Conservation (phyloP, 2,888 invertebrate genomes). For the Serripes groenlandicus region DNA sequence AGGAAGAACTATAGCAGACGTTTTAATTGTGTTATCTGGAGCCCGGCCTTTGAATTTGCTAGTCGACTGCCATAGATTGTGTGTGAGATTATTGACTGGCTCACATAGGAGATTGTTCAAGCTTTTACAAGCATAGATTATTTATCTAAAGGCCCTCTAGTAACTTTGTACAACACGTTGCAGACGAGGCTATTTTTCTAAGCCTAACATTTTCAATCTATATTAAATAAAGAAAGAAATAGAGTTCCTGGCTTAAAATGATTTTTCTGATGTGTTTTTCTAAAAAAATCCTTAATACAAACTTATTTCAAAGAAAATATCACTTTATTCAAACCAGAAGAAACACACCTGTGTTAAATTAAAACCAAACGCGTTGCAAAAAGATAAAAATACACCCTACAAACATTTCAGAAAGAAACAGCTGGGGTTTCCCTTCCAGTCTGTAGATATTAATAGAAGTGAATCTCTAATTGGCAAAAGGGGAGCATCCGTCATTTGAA, state of each 20-base stretch:
- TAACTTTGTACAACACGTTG: slow-evolving; percentile 13
- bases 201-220: too few relatives aligned
- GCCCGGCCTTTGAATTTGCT: slow-evolving; percentile 58
- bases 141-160: slow-evolving; percentile 57
- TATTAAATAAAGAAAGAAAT: too few relatives aligned
- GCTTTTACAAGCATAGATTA: slow-evolving; percentile 66
- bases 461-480: slow-evolving; percentile 38
- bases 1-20: too few relatives aligned
- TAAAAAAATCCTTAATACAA: too few relatives aligned
- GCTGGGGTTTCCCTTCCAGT: slow-evolving; percentile 59
- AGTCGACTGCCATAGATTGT: slow-evolving; percentile 71
- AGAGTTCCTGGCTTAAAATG: too few relatives aligned
- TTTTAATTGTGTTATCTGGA: too few relatives aligned
- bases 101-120: slow-evolving; percentile 66
- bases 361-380: not conserved
- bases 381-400: slow-evolving; percentile 14
- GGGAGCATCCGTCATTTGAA: slow-evolving; percentile 31
- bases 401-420: slow-evolving; percentile 42
- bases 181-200: not conserved
- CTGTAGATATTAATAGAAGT: slow-evolving; percentile 42
- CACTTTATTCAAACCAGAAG: not conserved
- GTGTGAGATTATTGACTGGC: slow-evolving; percentile 70
- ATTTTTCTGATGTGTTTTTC: too few relatives aligned
- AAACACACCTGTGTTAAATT: not conserved
- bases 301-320: not conserved